Evolutionary conservation across 1,140 invertebrate species (phyloP), one percentile per base, ranked within the genome.

Genomic region (Drosophila mayri): DNA sequence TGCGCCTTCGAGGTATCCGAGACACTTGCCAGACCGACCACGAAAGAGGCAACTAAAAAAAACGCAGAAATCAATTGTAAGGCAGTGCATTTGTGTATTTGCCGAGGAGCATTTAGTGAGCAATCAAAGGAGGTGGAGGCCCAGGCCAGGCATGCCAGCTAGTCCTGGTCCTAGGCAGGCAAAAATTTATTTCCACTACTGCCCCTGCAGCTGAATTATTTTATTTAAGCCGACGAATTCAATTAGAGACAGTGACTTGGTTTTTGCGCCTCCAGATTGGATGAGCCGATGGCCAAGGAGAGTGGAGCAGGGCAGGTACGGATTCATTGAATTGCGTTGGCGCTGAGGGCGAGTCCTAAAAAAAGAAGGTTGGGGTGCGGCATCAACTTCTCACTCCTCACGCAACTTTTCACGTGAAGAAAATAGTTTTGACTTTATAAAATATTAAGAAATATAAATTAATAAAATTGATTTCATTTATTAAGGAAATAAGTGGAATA

Each of bases 161-260:
- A 63, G 68, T 37, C 58, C 60, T 76, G 38, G 61, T 43, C 71
- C 73, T 86, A 81, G 82, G 65, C 41, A 37, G 74, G 41, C 71
- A 71, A 46, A 81, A 90, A 90, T 90, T 85, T 90, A 90, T 90
- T 70, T 90, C 11, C 76, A 75, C 64, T 90, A 75, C 64, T 90
- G 77, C 91, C 91, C 91, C 91, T 92, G 75, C 79, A 91, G 91
- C 91, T 92, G 91, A 92, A 92, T 92, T 92, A 92, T 92, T 92
- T 92, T 92, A 92, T 92, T 92, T 92, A 91, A 92, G 70, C 84
- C 91, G 91, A 91, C 91, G 91, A 92, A 92, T 92, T 92, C 91
- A 92, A 92, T 92, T 92, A 92, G 91, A 92, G 91, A 86, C 91
- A 91, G 90, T 91, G 90, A 91, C 90, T 91, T 83, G 88, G 84